These are phyloP conservation scores for Naso thynnoides DNA, from an alignment of 2,797 vertebrate species.

Conservation along the genomic window DNA sequence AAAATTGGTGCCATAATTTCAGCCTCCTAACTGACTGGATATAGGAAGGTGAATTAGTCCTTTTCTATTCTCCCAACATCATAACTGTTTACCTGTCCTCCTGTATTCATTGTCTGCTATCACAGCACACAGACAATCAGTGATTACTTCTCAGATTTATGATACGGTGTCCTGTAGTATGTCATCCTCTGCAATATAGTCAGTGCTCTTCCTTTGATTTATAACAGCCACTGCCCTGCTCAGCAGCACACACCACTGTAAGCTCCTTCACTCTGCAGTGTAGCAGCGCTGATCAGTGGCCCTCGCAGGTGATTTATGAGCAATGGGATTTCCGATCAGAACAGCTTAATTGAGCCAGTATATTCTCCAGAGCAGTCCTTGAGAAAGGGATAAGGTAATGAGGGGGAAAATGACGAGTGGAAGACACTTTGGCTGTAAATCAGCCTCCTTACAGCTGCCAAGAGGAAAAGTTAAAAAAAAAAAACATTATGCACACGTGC, in stretches of 20 bases:
- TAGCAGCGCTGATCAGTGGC: slow-evolving; percentile 78
- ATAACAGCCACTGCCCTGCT: slow-evolving; percentile 65
- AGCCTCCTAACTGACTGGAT: slow-evolving; percentile 8
- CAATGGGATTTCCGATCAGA: slow-evolving; percentile 81
- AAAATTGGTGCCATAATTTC: slow-evolving; percentile 29
- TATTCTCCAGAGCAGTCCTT: slow-evolving; percentile 83
- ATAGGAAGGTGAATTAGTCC: slow-evolving; percentile 47
- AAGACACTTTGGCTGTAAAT: slow-evolving; percentile 80
- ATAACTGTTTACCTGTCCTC: slow-evolving; percentile 67
- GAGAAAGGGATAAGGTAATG: slow-evolving; percentile 83
- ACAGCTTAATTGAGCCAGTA: slow-evolving; percentile 85
- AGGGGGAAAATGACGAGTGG: slow-evolving; percentile 79
- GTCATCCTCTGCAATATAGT: slow-evolving; percentile 69
- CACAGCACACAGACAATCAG: slow-evolving; percentile 58
- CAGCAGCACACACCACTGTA: slow-evolving; percentile 44
- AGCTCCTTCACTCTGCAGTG: slow-evolving; percentile 45
- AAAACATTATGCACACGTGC: slow-evolving; percentile 44
- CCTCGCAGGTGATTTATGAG: slow-evolving; percentile 85
- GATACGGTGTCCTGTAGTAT: slow-evolving; percentile 62
- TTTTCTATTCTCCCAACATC: slow-evolving; percentile 47
- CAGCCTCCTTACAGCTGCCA: slow-evolving; percentile 62
- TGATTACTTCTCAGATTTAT: slow-evolving; percentile 78
- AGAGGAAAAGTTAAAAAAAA: slow-evolving; percentile 45
- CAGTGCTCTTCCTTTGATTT: slow-evolving; percentile 76
- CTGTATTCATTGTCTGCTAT: slow-evolving; percentile 62